These are phyloP conservation scores for Apeira syringaria DNA, from an alignment of 2,888 invertebrate species.

Conservation along the genomic window DNA sequence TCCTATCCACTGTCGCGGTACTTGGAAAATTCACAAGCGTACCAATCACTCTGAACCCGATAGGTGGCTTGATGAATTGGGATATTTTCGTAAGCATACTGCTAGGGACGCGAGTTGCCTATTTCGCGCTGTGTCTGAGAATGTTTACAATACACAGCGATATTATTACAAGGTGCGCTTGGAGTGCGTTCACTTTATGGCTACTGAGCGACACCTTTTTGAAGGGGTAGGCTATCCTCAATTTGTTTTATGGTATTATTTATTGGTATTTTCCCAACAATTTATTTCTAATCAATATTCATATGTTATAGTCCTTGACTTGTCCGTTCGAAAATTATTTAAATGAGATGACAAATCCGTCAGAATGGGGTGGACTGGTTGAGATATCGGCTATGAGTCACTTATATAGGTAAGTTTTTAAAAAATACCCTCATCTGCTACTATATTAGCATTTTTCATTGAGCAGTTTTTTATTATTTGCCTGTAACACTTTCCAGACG, in stretches of 20 bases:
- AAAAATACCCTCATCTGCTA: conserved; percentile 4
- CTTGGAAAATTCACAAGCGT: conserved; percentile 77
- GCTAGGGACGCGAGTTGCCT: conserved; percentile 95
- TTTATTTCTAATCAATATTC: conserved; percentile 35
- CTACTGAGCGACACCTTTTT: conserved; percentile 85
- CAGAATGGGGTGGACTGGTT: conserved; percentile 87
- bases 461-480: no score
- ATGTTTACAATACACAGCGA: conserved; percentile 87
- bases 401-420: conserved; percentile 85
- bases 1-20: conserved; percentile 73
- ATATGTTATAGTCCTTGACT: conserved; percentile 82
- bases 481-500: conserved; percentile 74
- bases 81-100: conserved; percentile 93
- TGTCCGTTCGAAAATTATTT: conserved; percentile 87
- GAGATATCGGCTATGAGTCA: conserved; percentile 89
- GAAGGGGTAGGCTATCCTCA: conserved; percentile 76
- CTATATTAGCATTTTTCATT: no score
- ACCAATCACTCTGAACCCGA: conserved; percentile 85
- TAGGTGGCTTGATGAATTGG: conserved; percentile 90
- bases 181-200: conserved; percentile 89
- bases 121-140: conserved; percentile 95
- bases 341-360: conserved; percentile 87
- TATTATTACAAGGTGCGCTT: conserved; percentile 89
- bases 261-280: not conserved
- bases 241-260: not conserved